phyloP scores from a whole-genome alignment of 37 sponge, comb jelly and placozoan species.

The Cladorhizidae sp. region DNA sequence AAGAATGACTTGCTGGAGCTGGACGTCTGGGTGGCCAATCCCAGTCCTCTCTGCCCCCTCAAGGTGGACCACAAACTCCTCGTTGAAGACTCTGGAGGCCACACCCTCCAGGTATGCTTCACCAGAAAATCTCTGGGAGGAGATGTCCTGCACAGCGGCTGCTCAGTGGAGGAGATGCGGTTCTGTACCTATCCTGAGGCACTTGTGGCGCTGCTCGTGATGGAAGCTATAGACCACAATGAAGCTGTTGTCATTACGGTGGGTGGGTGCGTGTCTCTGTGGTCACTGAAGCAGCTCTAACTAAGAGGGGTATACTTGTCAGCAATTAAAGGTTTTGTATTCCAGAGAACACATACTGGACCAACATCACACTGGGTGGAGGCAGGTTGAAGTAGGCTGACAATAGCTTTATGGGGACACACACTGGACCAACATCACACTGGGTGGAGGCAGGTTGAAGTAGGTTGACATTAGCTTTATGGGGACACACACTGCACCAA shows the following conservation, averaged over 20 bases:
- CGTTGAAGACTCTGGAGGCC: slow-evolving; percentile 57
- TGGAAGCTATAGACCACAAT: slow-evolving; percentile 70
- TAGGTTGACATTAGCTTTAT: too few species aligned
- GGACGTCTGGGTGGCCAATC: slow-evolving; percentile 21
- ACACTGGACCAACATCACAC: too few species aligned
- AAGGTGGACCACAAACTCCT: not conserved
- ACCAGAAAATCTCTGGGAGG: slow-evolving; percentile 75
- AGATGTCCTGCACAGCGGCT: slow-evolving; percentile 54
- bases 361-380: too few species aligned
- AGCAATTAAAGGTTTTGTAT: too few species aligned
- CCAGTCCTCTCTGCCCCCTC: slow-evolving; percentile 41
- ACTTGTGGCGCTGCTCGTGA: slow-evolving; percentile 55
- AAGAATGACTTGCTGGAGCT: slow-evolving; percentile 3
- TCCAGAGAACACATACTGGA: too few species aligned
- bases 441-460: too few species aligned
- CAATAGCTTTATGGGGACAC: too few species aligned
- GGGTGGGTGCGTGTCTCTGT: slow-evolving; percentile 1
- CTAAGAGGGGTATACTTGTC: too few species aligned
- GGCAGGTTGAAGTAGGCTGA: too few species aligned
- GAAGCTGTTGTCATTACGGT: slow-evolving; percentile 76
- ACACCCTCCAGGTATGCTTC: slow-evolving; percentile 76
- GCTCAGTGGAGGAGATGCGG: slow-evolving; percentile 70
- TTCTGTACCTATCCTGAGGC: slow-evolving; percentile 76
- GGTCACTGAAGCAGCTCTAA: not conserved
- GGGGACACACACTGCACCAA: too few species aligned